Evolutionary conservation across 2,797 vertebrate species (phyloP), one percentile per base, ranked within the genome.

Genomic region (Eidolon dupreanum): DNA sequence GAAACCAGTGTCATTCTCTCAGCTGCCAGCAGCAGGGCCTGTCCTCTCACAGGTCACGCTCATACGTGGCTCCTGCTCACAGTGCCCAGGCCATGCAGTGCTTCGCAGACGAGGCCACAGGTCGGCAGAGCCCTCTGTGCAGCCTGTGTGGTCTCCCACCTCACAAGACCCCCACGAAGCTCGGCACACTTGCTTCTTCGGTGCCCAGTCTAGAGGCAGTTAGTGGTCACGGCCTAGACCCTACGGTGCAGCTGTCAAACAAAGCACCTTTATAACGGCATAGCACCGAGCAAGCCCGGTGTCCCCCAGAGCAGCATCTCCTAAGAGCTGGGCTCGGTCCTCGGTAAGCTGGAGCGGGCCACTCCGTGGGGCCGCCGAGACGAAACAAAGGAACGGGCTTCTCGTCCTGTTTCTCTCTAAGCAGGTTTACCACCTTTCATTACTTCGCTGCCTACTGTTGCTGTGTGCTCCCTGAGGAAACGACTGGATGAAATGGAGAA

Each of bases 391-490:
- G 24, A 41, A 77, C 81, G 79, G 20, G 43, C 49, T 93, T 90
- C 85, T 86, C 82, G 91, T 71, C 79, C n/a, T 74, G 78, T 92
- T 96, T 93, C 63, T 96, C 71, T 91, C 77, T 93, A 85, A 88
- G 84, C 90, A 94, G 94, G 95, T 96, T 97, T 92, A 93, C 96
- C 92, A 66, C 94, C 88, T 95, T 96, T 96, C 96, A 94, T 94
- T 90, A 92, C 78, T 71, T 68, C 73, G 20, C 91, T 84, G 93
- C 96, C 89, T 55, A 36, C 93, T 55, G 28, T 85, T 68, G 77
- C 90, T 85, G 59, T 88, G 57, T 59, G 65, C 41, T 75, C 96
- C 90, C 94, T 24, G 55, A 92, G 96, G 97, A 97, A 97, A 95
- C 83, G 79, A 36, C 38, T 3, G 65, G 75, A 71, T 63, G 93